Conservation (phyloP, 2,113 vertebrate genomes). For the Rhodinocichla rosea region DNA sequence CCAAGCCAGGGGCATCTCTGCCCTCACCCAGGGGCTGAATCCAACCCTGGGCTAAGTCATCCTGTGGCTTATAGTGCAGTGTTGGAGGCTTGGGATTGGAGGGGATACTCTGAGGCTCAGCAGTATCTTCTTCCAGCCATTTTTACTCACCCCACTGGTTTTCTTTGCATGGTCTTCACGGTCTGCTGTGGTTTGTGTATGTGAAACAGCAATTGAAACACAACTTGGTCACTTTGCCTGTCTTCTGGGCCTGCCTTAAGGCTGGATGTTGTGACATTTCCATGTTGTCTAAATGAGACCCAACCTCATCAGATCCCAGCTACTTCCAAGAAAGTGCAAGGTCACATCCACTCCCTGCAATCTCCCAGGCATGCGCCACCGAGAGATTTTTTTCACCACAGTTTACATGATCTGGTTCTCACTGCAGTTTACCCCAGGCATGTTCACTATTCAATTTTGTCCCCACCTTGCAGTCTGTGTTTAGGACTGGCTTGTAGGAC, state of each 20-base stretch:
- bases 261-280: background rate
- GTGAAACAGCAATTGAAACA: background rate
- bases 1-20: background rate
- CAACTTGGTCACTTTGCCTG: background rate
- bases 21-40: background rate
- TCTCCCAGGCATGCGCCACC: fast-evolving
- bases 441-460: background rate
- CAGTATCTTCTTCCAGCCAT: background rate
- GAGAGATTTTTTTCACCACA: background rate
- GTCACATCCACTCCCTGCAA: fast-evolving
- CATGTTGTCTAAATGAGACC: background rate
- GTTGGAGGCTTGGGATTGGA: background rate
- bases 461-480: background rate
- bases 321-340: background rate
- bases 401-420: background rate
- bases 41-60: background rate
- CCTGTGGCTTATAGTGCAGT: background rate
- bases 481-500: background rate
- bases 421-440: background rate
- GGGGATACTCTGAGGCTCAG: fast-evolving
- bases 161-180: background rate
- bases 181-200: background rate
- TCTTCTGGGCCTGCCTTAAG: background rate
- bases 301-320: background rate
- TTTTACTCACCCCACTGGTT: background rate